phyloP scores from a whole-genome alignment of 1,140 invertebrate species.

The Aporrectodea caliginosa region DNA sequence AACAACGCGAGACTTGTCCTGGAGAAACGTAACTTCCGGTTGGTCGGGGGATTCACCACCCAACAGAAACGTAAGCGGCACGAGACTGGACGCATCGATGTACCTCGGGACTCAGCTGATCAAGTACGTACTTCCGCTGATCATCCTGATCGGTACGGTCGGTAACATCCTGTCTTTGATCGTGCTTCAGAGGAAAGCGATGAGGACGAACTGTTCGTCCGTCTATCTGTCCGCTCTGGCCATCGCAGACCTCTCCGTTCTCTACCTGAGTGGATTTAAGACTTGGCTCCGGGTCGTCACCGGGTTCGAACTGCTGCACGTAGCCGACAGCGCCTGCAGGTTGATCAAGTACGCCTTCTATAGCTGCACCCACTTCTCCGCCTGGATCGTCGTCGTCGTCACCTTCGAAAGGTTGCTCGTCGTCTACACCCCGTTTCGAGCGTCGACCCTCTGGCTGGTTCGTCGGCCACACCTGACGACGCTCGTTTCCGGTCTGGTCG shows the following conservation, averaged over 20 bases:
- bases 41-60: no score
- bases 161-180: conserved; percentile 19
- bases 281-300: conserved; percentile 20
- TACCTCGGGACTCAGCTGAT: not conserved
- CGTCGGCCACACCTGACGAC: not conserved
- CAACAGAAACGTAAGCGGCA: no score
- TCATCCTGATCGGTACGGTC: conserved; percentile 19
- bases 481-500: not conserved
- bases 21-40: no score
- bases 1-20: no score
- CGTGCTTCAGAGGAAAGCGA: conserved; percentile 20
- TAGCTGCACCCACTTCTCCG: conserved; percentile 17
- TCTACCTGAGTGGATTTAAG: conserved; percentile 22
- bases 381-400: conserved; percentile 21
- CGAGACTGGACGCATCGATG: no score
- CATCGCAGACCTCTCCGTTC: conserved; percentile 7
- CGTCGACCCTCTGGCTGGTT: conserved; percentile 7
- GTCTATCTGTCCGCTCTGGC: conserved; percentile 22
- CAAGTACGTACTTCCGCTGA: not conserved
- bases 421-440: conserved; percentile 18
- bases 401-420: conserved; percentile 23
- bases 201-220: conserved; percentile 19
- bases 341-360: conserved; percentile 19
- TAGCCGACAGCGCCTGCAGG: not conserved
- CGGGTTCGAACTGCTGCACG: conserved; percentile 24